Evolutionary conservation across 2,888 invertebrate species (phyloP), one percentile per base, ranked within the genome.

Genomic region (Smittia sp.): DNA sequence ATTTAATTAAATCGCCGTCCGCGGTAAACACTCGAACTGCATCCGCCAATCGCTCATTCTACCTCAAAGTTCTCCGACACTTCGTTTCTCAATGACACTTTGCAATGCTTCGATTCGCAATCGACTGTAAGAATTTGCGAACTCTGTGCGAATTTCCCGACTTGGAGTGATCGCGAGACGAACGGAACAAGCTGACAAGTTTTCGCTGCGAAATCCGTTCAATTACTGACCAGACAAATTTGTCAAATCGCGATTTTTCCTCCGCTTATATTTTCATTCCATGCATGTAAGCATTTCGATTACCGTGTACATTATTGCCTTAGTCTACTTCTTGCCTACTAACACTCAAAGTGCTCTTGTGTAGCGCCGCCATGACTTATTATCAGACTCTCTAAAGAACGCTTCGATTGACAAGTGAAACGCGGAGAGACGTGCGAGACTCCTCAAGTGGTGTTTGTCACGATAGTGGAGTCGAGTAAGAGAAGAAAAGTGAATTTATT

Each of bases 201-300:
- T 46, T n/a, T 58, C 72, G 46, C 72, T 15, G 15, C 58, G 24
- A 72, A 62, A 72, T 72, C 58, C 22, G 46, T 58, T 39, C 72
- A 24, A 72, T 72, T 58, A 72, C 72, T 72, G 72, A 54, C 54
- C 72, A 72, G 15, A 46, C 41, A 25, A 38, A 24, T 72, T 58
- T 58, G 22, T 58, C 72, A 52, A 69, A 69, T 25, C 24, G 46
- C 27, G 15, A 25, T n/a, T 18, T 9, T 18, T 18, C n/a, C 58
- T 18, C 18, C 18, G 15, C 9, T 18, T 58, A 20, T 20, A 58
- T 58, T n/a, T 58, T 18, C 22, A 7, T 20, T 58, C 18, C 2
- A 22, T 58, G 20, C 58, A 58, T 58, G 58, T 58, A 58, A 58
- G 58, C 22, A 32, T 58, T 58, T 58, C 18, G 58, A 58, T 58